Base-by-base conservation (phyloP, 1,140 invertebrate genomes). In the Lepidostoma basale region DNA sequence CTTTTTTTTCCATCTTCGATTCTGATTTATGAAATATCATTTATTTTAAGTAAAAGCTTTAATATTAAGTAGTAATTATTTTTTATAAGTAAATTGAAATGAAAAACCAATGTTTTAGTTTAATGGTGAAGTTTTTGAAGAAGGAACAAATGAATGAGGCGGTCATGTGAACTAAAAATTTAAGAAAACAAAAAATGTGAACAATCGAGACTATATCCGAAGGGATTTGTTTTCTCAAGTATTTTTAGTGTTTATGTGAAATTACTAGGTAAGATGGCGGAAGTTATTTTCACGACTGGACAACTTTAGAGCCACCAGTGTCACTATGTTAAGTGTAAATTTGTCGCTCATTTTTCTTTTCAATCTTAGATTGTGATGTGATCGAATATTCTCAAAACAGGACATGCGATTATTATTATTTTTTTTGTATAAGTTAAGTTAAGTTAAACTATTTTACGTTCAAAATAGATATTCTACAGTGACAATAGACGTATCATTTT, bases 181-280 rank as follows among this genome's bases (percentile, higher is more conserved):
- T 56, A 22, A 20, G 23, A 10, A 22, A 10, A 47, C 44, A 47
- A 56, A 56, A 36, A 30, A 33, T 56, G 52, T 56, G 52, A 56
- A 56, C 52, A 33, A 54, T 54, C 20, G 30, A 56, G 28, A 36
- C 33, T 47, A 20, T n/a, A 22, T 49, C 20, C n/a, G 23, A 26
- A 49, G 45, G 44, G 45, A n/a, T n/a, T 25, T 10, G n/a, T 47
- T 0, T 33, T 33, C 52, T 28, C 52, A 20, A 56, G 52, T 56
- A 56, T 56, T 56, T 56, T 33, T 56, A 56, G 52, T 56, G 28
- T 33, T 56, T 33, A 56, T 1, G 26, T 56, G 52, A 56, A 56
- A 56, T 56, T 56, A 33, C 12, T 9, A 30, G 14, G 14, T 56
- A 56, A 56, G 52, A 16, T 4, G 23, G 16, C 25, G 49, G 36